phyloP scores from a whole-genome alignment of 2,888 invertebrate genomes.

The Pterobdella sp. region DNA sequence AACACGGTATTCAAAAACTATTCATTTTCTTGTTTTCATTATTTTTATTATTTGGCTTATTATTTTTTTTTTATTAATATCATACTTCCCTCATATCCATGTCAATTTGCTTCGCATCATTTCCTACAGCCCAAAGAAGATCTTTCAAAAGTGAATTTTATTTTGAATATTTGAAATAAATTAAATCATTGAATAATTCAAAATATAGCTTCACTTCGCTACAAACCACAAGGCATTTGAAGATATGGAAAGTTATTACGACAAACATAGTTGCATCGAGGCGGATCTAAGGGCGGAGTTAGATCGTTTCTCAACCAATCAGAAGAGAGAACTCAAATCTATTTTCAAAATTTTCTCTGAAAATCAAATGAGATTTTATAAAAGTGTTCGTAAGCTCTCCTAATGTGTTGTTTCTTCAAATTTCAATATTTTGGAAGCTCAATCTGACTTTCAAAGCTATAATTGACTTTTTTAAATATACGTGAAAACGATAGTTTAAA shows the following conservation, averaged over 20 bases:
- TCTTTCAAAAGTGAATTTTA: background rate
- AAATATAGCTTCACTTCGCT: too few species aligned
- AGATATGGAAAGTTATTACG: constrained; percentile 51
- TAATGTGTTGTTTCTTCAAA: background rate
- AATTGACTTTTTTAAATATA: too few species aligned
- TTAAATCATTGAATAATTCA: too few species aligned
- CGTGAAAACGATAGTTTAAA: too few species aligned
- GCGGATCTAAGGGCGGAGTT: constrained; percentile 63
- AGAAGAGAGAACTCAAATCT: constrained; percentile 60
- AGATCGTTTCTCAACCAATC: constrained; percentile 62
- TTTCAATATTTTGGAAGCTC: too few species aligned
- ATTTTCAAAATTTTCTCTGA: constrained; percentile 61
- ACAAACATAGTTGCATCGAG: constrained; percentile 63
- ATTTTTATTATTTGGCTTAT: background rate
- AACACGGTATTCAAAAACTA: constrained; percentile 43
- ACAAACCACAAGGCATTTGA: constrained; percentile 52
- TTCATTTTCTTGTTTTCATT: background rate
- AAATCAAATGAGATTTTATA: constrained; percentile 61
- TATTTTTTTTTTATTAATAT: constrained; percentile 6
- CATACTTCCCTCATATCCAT: background rate
- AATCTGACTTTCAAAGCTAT: too few species aligned
- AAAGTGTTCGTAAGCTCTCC: constrained; percentile 51
- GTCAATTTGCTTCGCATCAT: background rate
- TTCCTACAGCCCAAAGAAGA: background rate
- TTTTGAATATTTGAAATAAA: too few species aligned